Evolutionary conservation across 2,113 vertebrate genomes (phyloP), one percentile per base, ranked within the genome.

Genomic region (Phycodurus eques): DNA sequence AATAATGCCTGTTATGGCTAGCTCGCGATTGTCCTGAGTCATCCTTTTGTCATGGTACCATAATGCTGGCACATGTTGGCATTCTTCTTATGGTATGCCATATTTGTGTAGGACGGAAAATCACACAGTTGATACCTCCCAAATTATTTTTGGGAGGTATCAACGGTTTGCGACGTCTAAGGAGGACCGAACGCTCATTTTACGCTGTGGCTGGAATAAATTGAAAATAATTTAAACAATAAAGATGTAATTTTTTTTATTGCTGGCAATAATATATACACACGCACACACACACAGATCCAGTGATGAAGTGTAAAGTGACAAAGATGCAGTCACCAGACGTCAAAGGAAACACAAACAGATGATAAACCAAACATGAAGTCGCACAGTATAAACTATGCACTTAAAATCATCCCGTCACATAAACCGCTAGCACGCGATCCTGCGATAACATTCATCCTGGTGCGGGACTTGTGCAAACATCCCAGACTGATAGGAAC

Each of bases 401-500:
- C 51, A 66, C 71, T 68, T 76, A 53, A 76, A 81, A 84, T 77
- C 74, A 79, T 83, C 31, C 33, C 66, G 57, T 63, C 27, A 35
- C 51, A 83, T 83, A 80, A 85, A 85, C 76, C 74, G 43, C 61
- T 35, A 59, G 72, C 62, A 72, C 33, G 44, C 22, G 80, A 75
- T 61, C 62, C 49, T 60, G 67, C 1, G 60, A 87, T 78, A 81
- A 59, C 44, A 70, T 77, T 85, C 76, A 80, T 74, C 66, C 74
- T 79, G 69, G 75, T 72, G 80, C 65, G 68, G 33, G 75, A 79
- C 42, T 46, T 78, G 22, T 63, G 75, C 80, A 54, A 84, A 68
- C 76, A 74, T 67, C 76, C 76, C 2, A 71, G 73, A 76, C 78
- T 74, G 89, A 92, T 90, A 90, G 90, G 88, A 90, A 88, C 83